Percentiles rank a stretch among this genome's conserved stretches.
These are phyloP conservation scores for Bettongia penicillata DNA, from an alignment of 2,113 vertebrate species.

Conservation along the genomic window DNA sequence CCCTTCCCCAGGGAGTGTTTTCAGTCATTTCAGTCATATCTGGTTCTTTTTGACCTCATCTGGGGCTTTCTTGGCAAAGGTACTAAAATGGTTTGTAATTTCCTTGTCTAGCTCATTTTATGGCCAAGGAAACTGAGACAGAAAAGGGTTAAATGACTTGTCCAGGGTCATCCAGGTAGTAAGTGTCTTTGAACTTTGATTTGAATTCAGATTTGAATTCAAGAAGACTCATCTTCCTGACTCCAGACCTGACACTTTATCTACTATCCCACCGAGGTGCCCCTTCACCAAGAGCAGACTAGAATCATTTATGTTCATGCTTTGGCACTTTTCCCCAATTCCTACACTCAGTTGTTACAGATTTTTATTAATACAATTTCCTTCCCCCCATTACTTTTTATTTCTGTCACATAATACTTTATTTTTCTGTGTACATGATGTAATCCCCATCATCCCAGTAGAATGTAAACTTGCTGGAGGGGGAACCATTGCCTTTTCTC, in stretches of 20 bases:
- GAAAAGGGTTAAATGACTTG: not conserved
- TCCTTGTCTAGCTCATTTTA: not conserved
- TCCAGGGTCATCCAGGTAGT: not conserved
- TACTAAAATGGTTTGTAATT: not conserved
- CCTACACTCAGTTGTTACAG: not conserved
- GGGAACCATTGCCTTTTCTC: not conserved
- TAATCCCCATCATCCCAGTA: not conserved
- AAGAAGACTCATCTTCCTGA: not conserved
- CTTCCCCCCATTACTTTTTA: not conserved
- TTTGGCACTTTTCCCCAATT: not conserved
- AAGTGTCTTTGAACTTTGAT: too few species aligned
- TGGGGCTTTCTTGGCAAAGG: not conserved
- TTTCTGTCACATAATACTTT: not conserved
- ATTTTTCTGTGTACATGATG: not conserved
- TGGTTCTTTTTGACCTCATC: not conserved
- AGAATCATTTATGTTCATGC: conserved; percentile 44
- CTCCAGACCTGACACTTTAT: not conserved
- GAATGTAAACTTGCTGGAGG: not conserved
- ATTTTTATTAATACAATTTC: not conserved
- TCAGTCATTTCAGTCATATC: not conserved
- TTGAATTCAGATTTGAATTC: not conserved
- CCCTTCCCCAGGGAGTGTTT: not conserved
- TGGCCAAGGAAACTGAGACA: not conserved
- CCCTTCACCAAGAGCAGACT: conserved; percentile 14
- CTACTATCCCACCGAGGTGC: not conserved